phyloP scores from a whole-genome alignment of 2,113 vertebrate genomes.

The Cryptoleucopteryx plumbea region DNA sequence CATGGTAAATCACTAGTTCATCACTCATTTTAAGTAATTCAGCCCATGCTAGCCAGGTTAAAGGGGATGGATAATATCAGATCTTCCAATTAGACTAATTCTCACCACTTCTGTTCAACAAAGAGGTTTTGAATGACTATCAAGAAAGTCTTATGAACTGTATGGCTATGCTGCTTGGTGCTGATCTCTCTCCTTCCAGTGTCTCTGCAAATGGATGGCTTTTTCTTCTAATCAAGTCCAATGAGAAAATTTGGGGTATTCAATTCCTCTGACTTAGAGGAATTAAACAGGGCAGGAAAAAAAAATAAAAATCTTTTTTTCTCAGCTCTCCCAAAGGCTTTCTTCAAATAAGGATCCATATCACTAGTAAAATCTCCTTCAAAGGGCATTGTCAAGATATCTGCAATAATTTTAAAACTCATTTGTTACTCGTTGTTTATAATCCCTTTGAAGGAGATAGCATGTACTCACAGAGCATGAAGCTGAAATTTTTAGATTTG shows the following conservation, averaged over 20 bases:
- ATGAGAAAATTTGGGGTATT: not conserved
- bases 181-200: not conserved
- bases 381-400: not conserved
- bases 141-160: not conserved
- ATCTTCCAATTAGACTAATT: not conserved
- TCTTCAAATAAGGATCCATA: not conserved
- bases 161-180: not conserved
- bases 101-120: not conserved
- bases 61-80: not conserved
- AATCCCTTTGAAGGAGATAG: not conserved
- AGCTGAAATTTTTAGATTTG: not conserved
- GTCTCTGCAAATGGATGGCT: not conserved
- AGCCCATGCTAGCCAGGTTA: not conserved
- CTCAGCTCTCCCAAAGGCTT: not conserved
- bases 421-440: conserved; percentile 13
- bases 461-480: not conserved
- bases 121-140: not conserved
- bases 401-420: conserved; percentile 22
- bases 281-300: not conserved
- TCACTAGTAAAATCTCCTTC: conserved; percentile 13
- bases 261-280: not conserved
- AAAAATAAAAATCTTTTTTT: not conserved
- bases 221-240: not conserved
- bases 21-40: not conserved
- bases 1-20: not conserved